phyloP scores from a whole-genome alignment of 2,888 invertebrate species.

The Prosopocoilus inquinatus region DNA sequence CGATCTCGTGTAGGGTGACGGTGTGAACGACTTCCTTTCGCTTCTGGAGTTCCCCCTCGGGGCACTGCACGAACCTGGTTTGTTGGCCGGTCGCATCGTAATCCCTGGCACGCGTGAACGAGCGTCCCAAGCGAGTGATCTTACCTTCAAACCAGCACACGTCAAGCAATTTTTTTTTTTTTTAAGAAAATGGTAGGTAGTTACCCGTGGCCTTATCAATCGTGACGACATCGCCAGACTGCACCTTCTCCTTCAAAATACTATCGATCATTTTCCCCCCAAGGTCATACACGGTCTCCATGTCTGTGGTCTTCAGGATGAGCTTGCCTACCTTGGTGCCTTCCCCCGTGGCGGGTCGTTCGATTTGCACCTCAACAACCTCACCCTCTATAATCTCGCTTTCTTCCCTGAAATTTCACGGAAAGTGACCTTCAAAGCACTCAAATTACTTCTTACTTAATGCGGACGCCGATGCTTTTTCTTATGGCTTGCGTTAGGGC shows the following conservation, averaged over 20 bases:
- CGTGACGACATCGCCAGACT: constrained; percentile 94
- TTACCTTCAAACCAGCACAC: constrained; percentile 35
- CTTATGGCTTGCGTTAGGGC: constrained; percentile 95
- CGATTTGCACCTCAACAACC: constrained; percentile 96
- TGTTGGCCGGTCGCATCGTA: constrained; percentile 90
- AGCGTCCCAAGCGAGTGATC: constrained; percentile 72
- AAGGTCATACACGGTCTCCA: constrained; percentile 99
- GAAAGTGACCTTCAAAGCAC: constrained; percentile 1
- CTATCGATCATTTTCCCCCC: constrained; percentile 98
- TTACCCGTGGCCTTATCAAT: constrained; percentile 98
- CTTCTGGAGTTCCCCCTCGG: constrained; percentile 97
- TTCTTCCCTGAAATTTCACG: constrained; percentile 72
- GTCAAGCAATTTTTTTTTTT: constrained; percentile 5
- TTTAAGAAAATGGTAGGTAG: constrained; percentile 53
- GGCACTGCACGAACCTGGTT: constrained; percentile 94
- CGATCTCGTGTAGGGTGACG: constrained; percentile 97
- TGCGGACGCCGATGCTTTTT: constrained; percentile 93
- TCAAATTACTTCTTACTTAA: constrained; percentile 42
- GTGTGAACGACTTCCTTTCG: constrained; percentile 97
- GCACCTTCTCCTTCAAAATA: constrained; percentile 92
- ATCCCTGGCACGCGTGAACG: constrained; percentile 93
- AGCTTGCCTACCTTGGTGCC: constrained; percentile 89
- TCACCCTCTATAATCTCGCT: constrained; percentile 99
- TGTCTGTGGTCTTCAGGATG: constrained; percentile 97
- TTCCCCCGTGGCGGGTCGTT: constrained; percentile 87